A percentile compares a stretch with the other conserved stretches of the same genome.
phyloP scores from a whole-genome alignment of 2,888 invertebrate species.

The Mesodorylaimus sp. region DNA sequence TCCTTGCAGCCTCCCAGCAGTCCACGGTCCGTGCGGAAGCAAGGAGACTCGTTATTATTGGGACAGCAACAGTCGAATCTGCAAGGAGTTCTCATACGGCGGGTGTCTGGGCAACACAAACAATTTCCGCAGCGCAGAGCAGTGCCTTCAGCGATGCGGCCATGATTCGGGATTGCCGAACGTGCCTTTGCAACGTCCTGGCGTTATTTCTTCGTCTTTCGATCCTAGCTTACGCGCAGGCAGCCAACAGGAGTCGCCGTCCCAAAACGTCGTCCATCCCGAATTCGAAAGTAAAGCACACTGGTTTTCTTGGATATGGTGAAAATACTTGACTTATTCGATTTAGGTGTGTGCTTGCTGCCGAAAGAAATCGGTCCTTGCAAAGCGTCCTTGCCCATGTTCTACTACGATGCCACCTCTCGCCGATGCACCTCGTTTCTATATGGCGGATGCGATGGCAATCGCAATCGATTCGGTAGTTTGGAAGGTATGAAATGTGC shows the following conservation, averaged over 20 bases:
- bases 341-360: constrained; percentile 53
- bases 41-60: constrained; percentile 12
- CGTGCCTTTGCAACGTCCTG: no score
- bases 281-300: no score
- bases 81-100: constrained; percentile 29
- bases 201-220: no score
- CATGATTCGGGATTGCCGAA: not conserved
- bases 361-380: constrained; percentile 50
- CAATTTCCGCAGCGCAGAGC: constrained; percentile 22
- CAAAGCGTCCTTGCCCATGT: constrained; percentile 42
- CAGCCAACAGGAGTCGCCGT: no score
- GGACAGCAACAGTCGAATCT: constrained; percentile 17
- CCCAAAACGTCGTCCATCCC: no score
- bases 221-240: no score
- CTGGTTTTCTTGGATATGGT: no score
- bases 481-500: constrained; percentile 10
- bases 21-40: constrained; percentile 49
- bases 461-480: constrained; percentile 12
- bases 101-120: constrained; percentile 33
- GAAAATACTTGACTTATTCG: no score
- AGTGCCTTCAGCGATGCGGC: constrained; percentile 3
- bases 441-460: constrained; percentile 14
- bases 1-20: constrained; percentile 47
- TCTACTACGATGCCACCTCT: constrained; percentile 36
- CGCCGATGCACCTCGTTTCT: constrained; percentile 11